Evolutionary conservation across 1,140 invertebrate genomes (phyloP).

Genomic region (Palaemon carinicauda): DNA sequence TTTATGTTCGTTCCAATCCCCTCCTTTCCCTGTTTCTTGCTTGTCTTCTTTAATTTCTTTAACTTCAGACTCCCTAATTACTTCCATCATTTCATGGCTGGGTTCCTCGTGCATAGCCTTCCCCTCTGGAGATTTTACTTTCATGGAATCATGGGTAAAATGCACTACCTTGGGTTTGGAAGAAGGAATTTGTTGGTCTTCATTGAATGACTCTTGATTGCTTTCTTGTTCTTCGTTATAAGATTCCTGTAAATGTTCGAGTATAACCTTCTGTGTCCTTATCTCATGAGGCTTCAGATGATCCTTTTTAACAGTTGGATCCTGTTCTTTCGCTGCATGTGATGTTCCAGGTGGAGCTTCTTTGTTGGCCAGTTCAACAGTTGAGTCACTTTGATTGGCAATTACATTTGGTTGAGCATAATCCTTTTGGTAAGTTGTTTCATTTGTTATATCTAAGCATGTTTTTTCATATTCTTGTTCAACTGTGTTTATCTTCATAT

Average conservation of each 20-base stretch:
- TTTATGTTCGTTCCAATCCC: background rate
- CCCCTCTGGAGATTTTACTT: background rate
- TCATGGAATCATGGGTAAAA: background rate
- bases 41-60: background rate
- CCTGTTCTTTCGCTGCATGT: background rate
- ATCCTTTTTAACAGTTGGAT: background rate
- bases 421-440: too few species aligned
- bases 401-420: too few species aligned
- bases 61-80: background rate
- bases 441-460: too few species aligned
- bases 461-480: too few species aligned
- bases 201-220: background rate
- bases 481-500: too few species aligned
- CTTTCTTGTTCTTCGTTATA: background rate
- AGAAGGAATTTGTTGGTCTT: background rate
- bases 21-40: background rate
- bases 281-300: background rate
- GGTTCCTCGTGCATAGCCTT: background rate
- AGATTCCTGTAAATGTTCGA: background rate
- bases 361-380: too few species aligned
- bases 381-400: too few species aligned
- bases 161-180: too few species aligned
- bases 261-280: constrained; percentile 20
- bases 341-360: background rate
- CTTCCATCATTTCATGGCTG: background rate